phyloP scores from a whole-genome alignment of 2,113 vertebrate genomes.

The Gorsachius goisagi region DNA sequence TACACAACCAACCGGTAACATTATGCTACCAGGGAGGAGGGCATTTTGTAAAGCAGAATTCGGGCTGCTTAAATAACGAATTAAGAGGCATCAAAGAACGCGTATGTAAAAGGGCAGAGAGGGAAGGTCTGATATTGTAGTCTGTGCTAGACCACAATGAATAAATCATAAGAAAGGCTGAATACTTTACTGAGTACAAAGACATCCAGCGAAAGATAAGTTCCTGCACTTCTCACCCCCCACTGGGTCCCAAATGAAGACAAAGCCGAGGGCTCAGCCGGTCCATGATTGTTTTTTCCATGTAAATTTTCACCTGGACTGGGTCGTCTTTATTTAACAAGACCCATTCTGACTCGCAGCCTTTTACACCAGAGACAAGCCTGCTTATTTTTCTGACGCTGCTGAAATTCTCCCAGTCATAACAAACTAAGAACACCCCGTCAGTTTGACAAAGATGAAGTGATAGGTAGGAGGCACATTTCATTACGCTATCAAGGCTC shows the following conservation, averaged over 20 bases:
- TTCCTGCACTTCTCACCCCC: background rate
- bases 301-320: background rate
- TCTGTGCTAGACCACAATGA: slow-evolving; percentile 44
- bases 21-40: background rate
- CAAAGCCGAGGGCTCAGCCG: background rate
- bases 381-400: background rate
- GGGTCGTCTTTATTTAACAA: background rate
- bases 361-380: background rate
- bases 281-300: accelerated
- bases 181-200: slow-evolving; percentile 19
- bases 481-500: slow-evolving; percentile 54
- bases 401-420: background rate
- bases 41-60: background rate
- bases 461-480: slow-evolving; percentile 63
- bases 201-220: background rate
- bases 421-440: slow-evolving; percentile 5
- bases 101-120: background rate
- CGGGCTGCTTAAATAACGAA: slow-evolving; percentile 59
- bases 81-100: slow-evolving; percentile 43
- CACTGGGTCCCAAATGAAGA: background rate
- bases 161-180: slow-evolving; percentile 58
- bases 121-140: slow-evolving; percentile 57
- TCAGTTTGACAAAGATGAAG: slow-evolving; percentile 60
- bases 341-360: background rate
- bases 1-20: background rate